Percentiles rank a stretch among this genome's conserved stretches.
These are phyloP conservation scores for Phataginus tricuspis DNA, from an alignment of 2,797 vertebrate species.

Conservation along the genomic window DNA sequence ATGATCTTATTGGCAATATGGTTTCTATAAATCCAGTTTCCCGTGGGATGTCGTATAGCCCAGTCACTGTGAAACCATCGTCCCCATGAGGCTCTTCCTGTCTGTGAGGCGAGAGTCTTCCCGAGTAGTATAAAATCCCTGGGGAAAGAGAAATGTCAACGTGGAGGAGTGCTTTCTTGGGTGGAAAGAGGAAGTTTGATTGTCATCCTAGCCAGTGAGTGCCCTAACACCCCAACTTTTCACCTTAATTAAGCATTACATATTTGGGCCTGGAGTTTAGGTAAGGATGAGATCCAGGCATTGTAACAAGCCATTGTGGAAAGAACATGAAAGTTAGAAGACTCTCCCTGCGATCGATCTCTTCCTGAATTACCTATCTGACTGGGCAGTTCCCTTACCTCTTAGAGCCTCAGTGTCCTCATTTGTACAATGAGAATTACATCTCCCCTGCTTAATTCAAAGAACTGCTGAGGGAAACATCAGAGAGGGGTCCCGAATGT, in stretches of 20 bases:
- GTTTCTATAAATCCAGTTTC: constrained; percentile 23
- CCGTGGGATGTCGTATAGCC: neutral
- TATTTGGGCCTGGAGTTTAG: neutral
- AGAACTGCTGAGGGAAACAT: neutral
- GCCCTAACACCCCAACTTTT: neutral
- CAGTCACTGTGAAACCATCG: neutral
- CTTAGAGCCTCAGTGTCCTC: neutral
- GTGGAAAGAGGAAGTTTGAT: neutral
- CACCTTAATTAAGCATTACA: neutral
- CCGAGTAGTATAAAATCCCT: neutral
- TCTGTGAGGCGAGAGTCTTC: neutral
- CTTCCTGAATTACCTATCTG: neutral
- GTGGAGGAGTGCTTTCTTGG: neutral
- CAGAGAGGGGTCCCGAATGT: neutral
- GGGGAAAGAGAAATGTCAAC: neutral
- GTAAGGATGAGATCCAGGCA: neutral
- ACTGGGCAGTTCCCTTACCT: neutral
- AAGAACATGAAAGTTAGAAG: neutral
- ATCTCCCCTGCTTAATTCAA: neutral
- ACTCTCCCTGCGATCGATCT: no score
- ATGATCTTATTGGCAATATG: neutral
- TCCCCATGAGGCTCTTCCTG: neutral
- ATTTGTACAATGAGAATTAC: neutral
- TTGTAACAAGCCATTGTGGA: neutral
- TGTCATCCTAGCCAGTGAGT: neutral